phyloP scores from a whole-genome alignment of 2,113 vertebrate genomes.

The Plecotus auritus region DNA sequence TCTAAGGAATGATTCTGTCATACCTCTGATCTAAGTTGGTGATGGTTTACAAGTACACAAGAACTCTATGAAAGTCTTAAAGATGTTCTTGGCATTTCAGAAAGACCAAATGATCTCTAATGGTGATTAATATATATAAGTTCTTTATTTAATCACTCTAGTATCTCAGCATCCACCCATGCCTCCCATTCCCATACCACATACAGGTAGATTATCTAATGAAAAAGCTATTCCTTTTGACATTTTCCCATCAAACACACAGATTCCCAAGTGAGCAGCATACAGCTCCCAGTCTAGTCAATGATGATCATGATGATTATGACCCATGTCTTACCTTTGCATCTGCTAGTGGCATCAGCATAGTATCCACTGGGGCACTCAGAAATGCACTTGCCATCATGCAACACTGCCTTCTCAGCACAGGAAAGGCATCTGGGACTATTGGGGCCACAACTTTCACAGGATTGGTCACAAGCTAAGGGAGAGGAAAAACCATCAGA shows the following conservation, averaged over 20 bases:
- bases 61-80: background rate
- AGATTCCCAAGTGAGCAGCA: background rate
- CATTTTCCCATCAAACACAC: background rate
- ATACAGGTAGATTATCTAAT: background rate
- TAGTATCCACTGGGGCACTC: conserved; percentile 86
- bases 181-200: background rate
- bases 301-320: background rate
- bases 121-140: background rate
- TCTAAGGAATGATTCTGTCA: background rate
- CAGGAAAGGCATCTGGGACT: conserved; percentile 86
- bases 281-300: rapidly evolving
- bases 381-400: conserved; percentile 85
- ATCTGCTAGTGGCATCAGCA: conserved; percentile 77
- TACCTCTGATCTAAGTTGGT: background rate
- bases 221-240: background rate
- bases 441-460: conserved; percentile 86
- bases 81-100: background rate
- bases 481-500: background rate
- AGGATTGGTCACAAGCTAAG: conserved; percentile 89
- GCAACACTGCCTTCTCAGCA: conserved; percentile 76
- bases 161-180: background rate
- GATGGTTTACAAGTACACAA: background rate
- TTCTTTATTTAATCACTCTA: background rate
- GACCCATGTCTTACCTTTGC: conserved; percentile 82
- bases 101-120: background rate